These are phyloP conservation scores for Pseudachorutes palmiensis DNA, from an alignment of 1,140 invertebrate species.

Conservation along the genomic window DNA sequence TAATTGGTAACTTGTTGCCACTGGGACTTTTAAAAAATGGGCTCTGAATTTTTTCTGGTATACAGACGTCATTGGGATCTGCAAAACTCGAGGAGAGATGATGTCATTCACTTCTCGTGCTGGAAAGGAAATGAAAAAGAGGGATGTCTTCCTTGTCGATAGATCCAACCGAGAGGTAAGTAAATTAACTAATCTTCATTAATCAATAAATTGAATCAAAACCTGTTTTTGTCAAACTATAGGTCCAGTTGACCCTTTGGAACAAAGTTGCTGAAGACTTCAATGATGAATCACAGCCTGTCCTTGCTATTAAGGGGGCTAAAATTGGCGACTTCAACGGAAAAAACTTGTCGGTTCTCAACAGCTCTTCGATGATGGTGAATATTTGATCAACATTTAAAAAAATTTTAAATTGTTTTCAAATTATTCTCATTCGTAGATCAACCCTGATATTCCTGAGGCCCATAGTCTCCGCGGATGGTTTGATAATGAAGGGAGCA, in stretches of 20 bases:
- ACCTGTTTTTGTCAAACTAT: slow-evolving; percentile 16
- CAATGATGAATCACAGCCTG: slow-evolving; percentile 61
- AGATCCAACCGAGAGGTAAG: slow-evolving; percentile 65
- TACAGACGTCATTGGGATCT: slow-evolving; percentile 84
- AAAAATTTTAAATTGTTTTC: slow-evolving; percentile 12
- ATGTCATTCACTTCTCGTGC: slow-evolving; percentile 60
- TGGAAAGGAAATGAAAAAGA: slow-evolving; percentile 76
- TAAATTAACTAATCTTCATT: not conserved
- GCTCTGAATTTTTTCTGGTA: slow-evolving; percentile 24
- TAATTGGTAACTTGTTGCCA: slow-evolving; percentile 55
- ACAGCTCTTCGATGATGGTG: slow-evolving; percentile 40
- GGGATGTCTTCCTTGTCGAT: slow-evolving; percentile 83
- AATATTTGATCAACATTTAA: not conserved
- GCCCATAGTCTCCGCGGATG: slow-evolving; percentile 78
- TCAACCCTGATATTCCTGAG: slow-evolving; percentile 84
- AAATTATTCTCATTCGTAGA: slow-evolving; percentile 47
- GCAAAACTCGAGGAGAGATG: slow-evolving; percentile 64
- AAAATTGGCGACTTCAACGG: slow-evolving; percentile 66
- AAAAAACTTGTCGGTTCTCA: slow-evolving; percentile 53
- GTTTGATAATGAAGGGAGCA: slow-evolving; percentile 69
- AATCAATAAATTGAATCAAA: not conserved
- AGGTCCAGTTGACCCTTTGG: slow-evolving; percentile 55
- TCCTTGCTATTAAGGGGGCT: slow-evolving; percentile 73
- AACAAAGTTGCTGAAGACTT: slow-evolving; percentile 74
- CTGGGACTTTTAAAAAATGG: not conserved